Base-by-base conservation (phyloP, 1,140 invertebrate genomes). In the Listronotus oregonensis region DNA sequence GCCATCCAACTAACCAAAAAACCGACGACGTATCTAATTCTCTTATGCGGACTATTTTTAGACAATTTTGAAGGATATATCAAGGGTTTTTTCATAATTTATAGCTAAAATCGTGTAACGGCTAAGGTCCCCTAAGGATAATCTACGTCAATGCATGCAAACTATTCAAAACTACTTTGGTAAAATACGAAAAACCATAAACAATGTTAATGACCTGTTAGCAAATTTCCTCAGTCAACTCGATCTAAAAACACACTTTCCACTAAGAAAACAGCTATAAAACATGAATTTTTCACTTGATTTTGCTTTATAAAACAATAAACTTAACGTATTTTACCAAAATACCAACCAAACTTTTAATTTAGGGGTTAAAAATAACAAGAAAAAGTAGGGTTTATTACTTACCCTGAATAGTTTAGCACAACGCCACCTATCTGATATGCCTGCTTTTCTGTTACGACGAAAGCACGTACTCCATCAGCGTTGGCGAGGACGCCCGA, bases 391-490 rank as follows among this genome's bases (percentile, higher is more conserved):
- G 73, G 74, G 73, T 73, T 75, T 75, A 68, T 75, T 70, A 74
- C 73, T 76, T 75, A 66, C 72, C 74, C 74, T 70, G 69, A 70
- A 70, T 70, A 63, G 71, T 72, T 54, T 64, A 34, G 64, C 56
- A 72, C 72, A 77, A 76, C 76, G 76, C 76, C 76, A 77, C 75
- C 76, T 77, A 77, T 70, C 44, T 67, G 57, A 71, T 74, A 68
- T 69, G 73, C 73, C 68, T 72, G 71, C 70, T 68, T 71, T 68
- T 69, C 64, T 70, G 68, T 71, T 69, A 63, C 69, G 71, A 71
- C 71, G 71, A 76, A 76, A 75, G 74, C 74, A 76, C 74, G 74
- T 75, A 75, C 66, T 68, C 72, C 62, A 69, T 71, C 66, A 67
- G 65, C 64, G 65, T 66, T 64, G 66, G 63, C 73, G 74, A 75